Evolutionary conservation across 2,888 invertebrate genomes (phyloP), one percentile per base, ranked within the genome.

Genomic region (Globia sparganii): DNA sequence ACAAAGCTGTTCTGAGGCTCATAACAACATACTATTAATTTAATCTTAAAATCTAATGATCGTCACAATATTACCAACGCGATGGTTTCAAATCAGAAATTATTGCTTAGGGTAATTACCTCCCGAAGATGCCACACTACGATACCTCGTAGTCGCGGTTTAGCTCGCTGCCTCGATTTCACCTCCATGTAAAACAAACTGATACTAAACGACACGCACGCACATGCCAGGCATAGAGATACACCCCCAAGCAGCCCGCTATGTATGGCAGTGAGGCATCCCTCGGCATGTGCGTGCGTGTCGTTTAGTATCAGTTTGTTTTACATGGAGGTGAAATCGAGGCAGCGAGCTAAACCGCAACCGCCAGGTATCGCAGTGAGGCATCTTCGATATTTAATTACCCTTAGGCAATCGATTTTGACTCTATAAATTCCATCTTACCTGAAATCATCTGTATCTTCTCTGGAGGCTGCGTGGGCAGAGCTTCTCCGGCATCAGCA

Each of bases 381-480:
- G n/a, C 13, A 56, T 11, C 53, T n/a, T 56, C n/a, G n/a, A n/a
- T n/a, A n/a, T n/a, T n/a, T n/a, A n/a, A n/a, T 13, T 56, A 56
- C n/a, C n/a, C 53, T 56, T 56, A 11, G 11, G 11, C 25, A 25
- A 11, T 53, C 25, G 11, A n/a, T 11, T n/a, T 53, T 53, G 11
- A 53, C n/a, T n/a, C n/a, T 53, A n/a, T 53, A 53, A 53, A 53
- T n/a, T 56, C 4, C 53, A 13, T 56, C 53, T n/a, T 56, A 95
- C 96, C 97, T 72, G 97, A 96, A 21, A 97, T 94, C 89, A 96
- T 97, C 89, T 97, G 97, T 70, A 97, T 97, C 93, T 97, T 97
- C 78, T 95, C 95, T 0, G 94, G 93, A 0, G 97, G 96, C 67
- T 97, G 97, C 13, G 94, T 88, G 18, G 93, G 93, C 71, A 97